Evolutionary conservation across 1,140 invertebrate genomes (phyloP), one percentile per base, ranked within the genome.

Genomic region (Lepidotrigona ventralis): DNA sequence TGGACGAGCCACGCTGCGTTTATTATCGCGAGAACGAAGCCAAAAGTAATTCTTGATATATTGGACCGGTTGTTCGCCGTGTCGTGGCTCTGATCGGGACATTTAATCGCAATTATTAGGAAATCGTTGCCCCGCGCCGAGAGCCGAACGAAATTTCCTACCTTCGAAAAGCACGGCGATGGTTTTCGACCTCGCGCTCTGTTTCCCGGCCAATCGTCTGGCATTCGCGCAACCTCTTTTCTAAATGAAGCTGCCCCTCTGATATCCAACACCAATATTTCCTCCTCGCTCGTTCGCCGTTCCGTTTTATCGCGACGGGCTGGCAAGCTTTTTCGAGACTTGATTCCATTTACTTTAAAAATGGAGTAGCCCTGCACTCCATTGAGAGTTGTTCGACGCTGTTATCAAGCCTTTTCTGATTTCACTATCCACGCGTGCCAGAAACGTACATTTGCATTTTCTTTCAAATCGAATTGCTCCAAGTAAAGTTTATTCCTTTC

Each of bases 1-100:
- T 85, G 89, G 89, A 90, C 85, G 85, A 80, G 83, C 64, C 73
- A 72, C 85, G 75, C 29, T 64, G 83, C 86, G 87, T 88, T 85
- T 88, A 88, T 88, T 88, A 88, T 88, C 83, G 75, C 60, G 70
- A 79, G 60, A 82, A 64, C 79, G 66, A 85, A 82, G 72, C 66
- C 79, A 71, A 84, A 88, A 87, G 86, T 84, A 87, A 84, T 87
- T 87, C 85, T 88, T 87, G 77, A 88, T 88, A 81, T 84, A 87
- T 87, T 77, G 63, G 53, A 60, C 17, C 21, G 29, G 71, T n/a
- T 21, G 26, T 39, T 72, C 54, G 29, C 76, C 60, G 64, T 85
- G 72, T 82, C 72, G 17, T 71, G 66, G 26, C 54, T 51, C 74
- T 17, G 72, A 72, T 79, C 72, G 33, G 26, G 63, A 83, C 77